phyloP scores from a whole-genome alignment of 2,113 vertebrate species.

The Notarius lentiginosus region DNA sequence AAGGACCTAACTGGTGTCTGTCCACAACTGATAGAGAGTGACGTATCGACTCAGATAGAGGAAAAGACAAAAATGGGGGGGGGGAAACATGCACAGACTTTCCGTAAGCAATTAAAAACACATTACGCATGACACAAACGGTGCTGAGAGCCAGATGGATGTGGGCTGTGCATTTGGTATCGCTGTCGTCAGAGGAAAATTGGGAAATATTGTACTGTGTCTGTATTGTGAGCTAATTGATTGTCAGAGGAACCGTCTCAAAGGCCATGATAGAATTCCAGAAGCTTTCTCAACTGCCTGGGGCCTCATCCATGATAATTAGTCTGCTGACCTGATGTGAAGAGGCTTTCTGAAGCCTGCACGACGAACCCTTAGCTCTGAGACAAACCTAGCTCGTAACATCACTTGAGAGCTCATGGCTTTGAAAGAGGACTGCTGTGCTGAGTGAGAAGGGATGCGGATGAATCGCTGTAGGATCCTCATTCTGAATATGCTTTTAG shows the following conservation, averaged over 20 bases:
- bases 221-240: conserved; percentile 11
- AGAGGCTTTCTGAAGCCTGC: conserved; percentile 50
- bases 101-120: conserved; percentile 68
- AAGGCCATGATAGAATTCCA: conserved; percentile 18
- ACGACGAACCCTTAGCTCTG: conserved; percentile 45
- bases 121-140: conserved; percentile 62
- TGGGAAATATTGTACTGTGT: background rate
- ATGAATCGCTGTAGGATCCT: conserved; percentile 6
- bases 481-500: background rate
- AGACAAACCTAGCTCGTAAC: conserved; percentile 22
- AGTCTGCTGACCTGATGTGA: conserved; percentile 39
- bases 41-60: conserved; percentile 51
- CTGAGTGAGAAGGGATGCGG: background rate
- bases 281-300: conserved; percentile 59
- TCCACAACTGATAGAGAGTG: conserved; percentile 59
- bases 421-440: background rate
- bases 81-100: conserved; percentile 39
- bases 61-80: conserved; percentile 44
- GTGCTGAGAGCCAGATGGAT: conserved; percentile 61
- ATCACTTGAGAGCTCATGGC: background rate
- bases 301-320: conserved; percentile 64
- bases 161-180: conserved; percentile 35
- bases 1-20: conserved; percentile 52
- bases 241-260: conserved; percentile 51
- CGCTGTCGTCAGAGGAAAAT: conserved; percentile 9